Conservation (phyloP, 2,888 invertebrate species). For the Cerceris rybyensis region DNA sequence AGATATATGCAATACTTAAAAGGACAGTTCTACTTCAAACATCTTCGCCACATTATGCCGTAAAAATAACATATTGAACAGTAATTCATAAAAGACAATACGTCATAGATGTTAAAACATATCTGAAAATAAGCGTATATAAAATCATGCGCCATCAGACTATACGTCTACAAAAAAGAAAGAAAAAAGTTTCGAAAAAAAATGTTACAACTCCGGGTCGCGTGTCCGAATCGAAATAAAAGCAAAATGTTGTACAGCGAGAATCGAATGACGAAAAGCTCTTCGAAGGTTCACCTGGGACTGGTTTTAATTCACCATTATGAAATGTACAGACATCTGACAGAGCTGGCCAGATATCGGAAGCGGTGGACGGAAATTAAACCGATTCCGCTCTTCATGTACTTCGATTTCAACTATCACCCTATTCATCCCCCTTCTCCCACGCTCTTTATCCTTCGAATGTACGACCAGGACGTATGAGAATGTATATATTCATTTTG, state of each 20-base stretch:
- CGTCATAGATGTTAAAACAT: no score
- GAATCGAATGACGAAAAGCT: slow-evolving; percentile 53
- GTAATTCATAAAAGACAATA: neutral
- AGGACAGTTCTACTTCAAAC: no score
- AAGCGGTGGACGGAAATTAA: slow-evolving; percentile 73
- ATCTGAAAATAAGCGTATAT: neutral
- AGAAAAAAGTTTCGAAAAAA: slow-evolving; percentile 18
- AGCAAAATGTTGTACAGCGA: slow-evolving; percentile 66
- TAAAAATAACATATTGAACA: neutral
- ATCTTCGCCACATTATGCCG: no score
- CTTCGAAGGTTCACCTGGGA: slow-evolving; percentile 40
- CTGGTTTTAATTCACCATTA: slow-evolving; percentile 73
- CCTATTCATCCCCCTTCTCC: slow-evolving; percentile 1
- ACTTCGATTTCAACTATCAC: slow-evolving; percentile 42
- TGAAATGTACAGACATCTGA: slow-evolving; percentile 69
- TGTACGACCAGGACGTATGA: neutral
- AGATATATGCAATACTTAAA: no score
- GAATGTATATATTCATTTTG: neutral
- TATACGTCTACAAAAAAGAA: neutral
- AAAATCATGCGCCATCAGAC: neutral
- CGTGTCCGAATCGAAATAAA: slow-evolving; percentile 54
- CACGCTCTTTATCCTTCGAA: neutral
- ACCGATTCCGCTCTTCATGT: slow-evolving; percentile 61
- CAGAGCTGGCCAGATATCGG: slow-evolving; percentile 68
- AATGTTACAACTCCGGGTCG: slow-evolving; percentile 29